Evolutionary conservation across 2,888 invertebrate genomes (phyloP).

Genomic region (Ectropis crepuscularia): DNA sequence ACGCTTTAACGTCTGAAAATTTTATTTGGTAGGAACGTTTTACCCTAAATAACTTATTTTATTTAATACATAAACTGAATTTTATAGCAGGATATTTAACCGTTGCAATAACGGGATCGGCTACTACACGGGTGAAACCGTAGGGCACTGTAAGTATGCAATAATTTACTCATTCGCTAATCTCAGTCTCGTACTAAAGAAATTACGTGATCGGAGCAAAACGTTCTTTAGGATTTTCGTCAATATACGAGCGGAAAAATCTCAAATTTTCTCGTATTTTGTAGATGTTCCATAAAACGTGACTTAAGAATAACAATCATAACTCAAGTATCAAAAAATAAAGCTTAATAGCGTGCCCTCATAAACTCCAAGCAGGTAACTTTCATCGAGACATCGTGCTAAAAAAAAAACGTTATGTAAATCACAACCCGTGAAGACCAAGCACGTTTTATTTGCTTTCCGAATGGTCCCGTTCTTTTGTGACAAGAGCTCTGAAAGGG

Average conservation of each 20-base stretch:
- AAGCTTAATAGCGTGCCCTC: slow-evolving; percentile 37
- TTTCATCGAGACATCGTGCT: slow-evolving; percentile 49
- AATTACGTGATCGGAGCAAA: too few species aligned
- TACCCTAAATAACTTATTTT: too few species aligned
- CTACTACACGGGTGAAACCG: too few species aligned
- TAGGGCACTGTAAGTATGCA: not conserved
- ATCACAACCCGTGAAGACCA: slow-evolving; percentile 60
- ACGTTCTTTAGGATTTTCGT: not conserved
- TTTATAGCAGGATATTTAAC: too few species aligned
- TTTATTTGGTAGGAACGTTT: too few species aligned
- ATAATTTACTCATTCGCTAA: not conserved
- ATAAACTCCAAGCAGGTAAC: slow-evolving; percentile 45
- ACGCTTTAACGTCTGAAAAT: too few species aligned
- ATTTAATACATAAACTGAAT: too few species aligned
- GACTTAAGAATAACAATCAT: slow-evolving; percentile 21
- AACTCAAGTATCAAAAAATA: slow-evolving; percentile 31
- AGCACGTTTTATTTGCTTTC: slow-evolving; percentile 68
- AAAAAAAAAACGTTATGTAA: slow-evolving; percentile 61
- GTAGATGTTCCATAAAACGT: slow-evolving; percentile 11
- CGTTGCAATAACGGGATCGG: too few species aligned
- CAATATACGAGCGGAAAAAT: not conserved
- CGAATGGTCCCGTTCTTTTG: slow-evolving; percentile 63
- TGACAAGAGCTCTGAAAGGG: slow-evolving; percentile 61
- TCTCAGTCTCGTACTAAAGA: too few species aligned
- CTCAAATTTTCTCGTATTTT: not conserved